Percentiles rank a stretch among this genome's conserved stretches.
Conservation (phyloP, 1,140 invertebrate species). For the Calephelis nemesis region DNA sequence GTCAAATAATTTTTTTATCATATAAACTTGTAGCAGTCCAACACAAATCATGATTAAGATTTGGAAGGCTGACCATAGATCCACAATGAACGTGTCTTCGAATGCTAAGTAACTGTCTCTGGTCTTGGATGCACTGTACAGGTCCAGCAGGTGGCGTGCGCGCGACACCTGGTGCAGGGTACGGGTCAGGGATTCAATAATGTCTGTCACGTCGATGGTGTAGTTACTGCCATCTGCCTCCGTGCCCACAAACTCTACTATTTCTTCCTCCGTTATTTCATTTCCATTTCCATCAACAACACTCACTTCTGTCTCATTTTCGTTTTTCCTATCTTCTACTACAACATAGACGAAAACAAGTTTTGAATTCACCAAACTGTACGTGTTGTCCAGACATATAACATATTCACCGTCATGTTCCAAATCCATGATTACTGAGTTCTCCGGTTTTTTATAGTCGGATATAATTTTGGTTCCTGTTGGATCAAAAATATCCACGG, state of each 20-base stretch:
- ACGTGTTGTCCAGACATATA: slow-evolving; percentile 90
- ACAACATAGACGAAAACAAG: slow-evolving; percentile 89
- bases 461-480: slow-evolving; percentile 81
- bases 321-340: slow-evolving; percentile 78
- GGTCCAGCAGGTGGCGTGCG: slow-evolving; percentile 56
- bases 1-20: slow-evolving; percentile 67
- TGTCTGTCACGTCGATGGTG: slow-evolving; percentile 47
- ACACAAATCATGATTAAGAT: slow-evolving; percentile 59
- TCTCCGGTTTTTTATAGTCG: slow-evolving; percentile 86
- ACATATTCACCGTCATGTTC: slow-evolving; percentile 84
- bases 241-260: slow-evolving; percentile 56
- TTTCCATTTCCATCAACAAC: slow-evolving; percentile 34
- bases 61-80: slow-evolving; percentile 67
- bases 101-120: slow-evolving; percentile 59
- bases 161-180: slow-evolving; percentile 50
- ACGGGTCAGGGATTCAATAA: slow-evolving; percentile 47
- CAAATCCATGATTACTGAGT: slow-evolving; percentile 72
- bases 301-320: slow-evolving; percentile 33
- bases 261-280: slow-evolving; percentile 44
- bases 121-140: slow-evolving; percentile 55
- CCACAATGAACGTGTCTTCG: slow-evolving; percentile 68
- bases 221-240: slow-evolving; percentile 48
- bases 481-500: slow-evolving; percentile 83
- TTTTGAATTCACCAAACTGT: slow-evolving; percentile 87
- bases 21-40: slow-evolving; percentile 61